Conservation (phyloP, 1,140 invertebrate genomes). For the Bombus consobrinus region DNA sequence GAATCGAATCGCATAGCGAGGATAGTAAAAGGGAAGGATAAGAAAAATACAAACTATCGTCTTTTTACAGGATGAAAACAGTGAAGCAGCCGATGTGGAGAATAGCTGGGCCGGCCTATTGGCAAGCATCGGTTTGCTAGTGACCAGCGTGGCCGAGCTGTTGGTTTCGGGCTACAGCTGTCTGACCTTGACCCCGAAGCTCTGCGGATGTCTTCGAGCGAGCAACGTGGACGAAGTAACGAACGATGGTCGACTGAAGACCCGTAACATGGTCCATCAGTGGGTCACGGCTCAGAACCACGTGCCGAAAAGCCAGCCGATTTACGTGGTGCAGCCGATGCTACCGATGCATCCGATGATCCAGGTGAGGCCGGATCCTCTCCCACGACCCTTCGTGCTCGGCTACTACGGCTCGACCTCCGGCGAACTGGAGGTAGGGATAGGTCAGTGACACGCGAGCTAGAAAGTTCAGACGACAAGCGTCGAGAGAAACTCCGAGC, state of each 20-base stretch:
- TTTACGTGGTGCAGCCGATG: slow-evolving; percentile 79
- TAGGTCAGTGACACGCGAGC: slow-evolving; percentile 72
- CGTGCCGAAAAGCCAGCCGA: slow-evolving; percentile 75
- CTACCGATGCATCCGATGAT: slow-evolving; percentile 78
- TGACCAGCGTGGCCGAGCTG: slow-evolving; percentile 77
- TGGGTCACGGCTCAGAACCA: slow-evolving; percentile 80
- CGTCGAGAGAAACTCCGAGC: slow-evolving; percentile 57
- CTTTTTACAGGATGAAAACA: slow-evolving; percentile 68
- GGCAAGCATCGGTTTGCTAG: slow-evolving; percentile 77
- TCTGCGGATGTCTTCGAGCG: slow-evolving; percentile 76
- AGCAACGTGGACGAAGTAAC: slow-evolving; percentile 58
- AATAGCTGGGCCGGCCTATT: slow-evolving; percentile 76
- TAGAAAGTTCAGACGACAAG: slow-evolving; percentile 74
- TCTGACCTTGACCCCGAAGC: slow-evolving; percentile 77
- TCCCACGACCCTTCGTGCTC: slow-evolving; percentile 18
- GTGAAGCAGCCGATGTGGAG: slow-evolving; percentile 67
- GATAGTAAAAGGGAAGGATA: not conserved
- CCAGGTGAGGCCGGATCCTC: slow-evolving; percentile 70
- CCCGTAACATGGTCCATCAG: slow-evolving; percentile 80
- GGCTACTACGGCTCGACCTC: slow-evolving; percentile 1
- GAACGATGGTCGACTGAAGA: slow-evolving; percentile 74
- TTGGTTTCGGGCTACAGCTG: slow-evolving; percentile 79
- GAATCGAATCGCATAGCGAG: no score
- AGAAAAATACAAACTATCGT: not conserved
- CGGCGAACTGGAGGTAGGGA: slow-evolving; percentile 33